phyloP scores from a whole-genome alignment of 2,113 vertebrate genomes.

The Pygoscelis adeliae region DNA sequence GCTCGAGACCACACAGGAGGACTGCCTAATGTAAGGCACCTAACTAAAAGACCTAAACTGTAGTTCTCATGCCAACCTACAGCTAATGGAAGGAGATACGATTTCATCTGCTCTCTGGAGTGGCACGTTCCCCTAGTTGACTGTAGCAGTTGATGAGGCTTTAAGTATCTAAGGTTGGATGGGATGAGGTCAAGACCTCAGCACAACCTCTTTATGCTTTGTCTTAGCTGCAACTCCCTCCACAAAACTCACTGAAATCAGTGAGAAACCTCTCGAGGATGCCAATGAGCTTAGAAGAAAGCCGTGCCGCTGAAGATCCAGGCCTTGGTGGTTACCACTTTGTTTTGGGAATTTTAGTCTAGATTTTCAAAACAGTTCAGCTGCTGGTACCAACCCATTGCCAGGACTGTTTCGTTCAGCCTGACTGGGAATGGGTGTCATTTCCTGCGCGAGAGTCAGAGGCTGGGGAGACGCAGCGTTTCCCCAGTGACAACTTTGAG shows the following conservation, averaged over 20 bases:
- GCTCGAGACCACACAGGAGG: neutral
- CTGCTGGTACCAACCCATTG: neutral
- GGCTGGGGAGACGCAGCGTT: neutral
- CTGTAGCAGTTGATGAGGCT: neutral
- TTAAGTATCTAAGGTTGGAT: neutral
- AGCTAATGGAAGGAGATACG: neutral
- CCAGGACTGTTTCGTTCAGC: neutral
- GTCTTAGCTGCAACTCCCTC: neutral
- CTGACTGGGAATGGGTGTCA: neutral
- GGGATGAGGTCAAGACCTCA: neutral
- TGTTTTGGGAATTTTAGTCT: neutral
- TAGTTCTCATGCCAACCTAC: neutral
- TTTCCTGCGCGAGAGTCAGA: neutral
- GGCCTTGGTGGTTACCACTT: neutral
- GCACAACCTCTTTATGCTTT: neutral
- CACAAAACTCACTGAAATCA: neutral
- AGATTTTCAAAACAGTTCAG: neutral
- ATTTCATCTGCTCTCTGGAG: neutral
- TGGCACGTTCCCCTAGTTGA: neutral
- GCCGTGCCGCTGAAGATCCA: neutral
- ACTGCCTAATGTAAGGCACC: neutral
- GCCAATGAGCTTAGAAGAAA: neutral
- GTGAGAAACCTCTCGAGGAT: neutral
- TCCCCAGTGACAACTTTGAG: neutral
- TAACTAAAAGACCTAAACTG: neutral